A percentile compares a stretch with the other conserved stretches of the same genome.
These are phyloP conservation scores for Lepilemur ruficaudatus DNA, from an alignment of 2,797 vertebrate genomes.

Conservation along the genomic window DNA sequence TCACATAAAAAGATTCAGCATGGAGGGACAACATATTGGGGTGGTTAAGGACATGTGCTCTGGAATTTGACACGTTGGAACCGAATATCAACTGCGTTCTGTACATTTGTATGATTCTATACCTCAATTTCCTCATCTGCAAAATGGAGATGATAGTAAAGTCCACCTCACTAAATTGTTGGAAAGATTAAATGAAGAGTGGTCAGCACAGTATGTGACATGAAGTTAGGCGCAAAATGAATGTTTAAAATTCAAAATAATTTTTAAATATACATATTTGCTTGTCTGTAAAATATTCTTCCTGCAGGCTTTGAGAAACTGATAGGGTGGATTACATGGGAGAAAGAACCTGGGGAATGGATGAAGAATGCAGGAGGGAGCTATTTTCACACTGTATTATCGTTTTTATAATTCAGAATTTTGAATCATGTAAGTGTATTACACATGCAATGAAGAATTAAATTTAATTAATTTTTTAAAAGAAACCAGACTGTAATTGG, in stretches of 20 bases:
- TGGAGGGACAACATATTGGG: background rate
- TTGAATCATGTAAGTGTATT: background rate
- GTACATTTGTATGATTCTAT: background rate
- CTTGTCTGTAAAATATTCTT: background rate
- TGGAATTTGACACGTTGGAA: background rate
- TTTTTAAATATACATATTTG: background rate
- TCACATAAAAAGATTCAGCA: background rate
- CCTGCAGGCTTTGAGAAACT: background rate
- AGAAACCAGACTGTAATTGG: background rate
- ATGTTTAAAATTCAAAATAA: background rate
- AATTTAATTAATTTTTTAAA: background rate
- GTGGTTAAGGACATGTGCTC: background rate
- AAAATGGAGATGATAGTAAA: background rate
- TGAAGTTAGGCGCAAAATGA: background rate
- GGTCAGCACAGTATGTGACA: background rate
- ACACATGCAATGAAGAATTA: background rate
- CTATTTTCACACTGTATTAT: background rate
- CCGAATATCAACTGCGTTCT: background rate
- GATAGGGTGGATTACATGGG: background rate
- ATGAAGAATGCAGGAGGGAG: background rate
- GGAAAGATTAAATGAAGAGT: background rate
- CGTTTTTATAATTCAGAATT: background rate
- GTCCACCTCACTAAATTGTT: background rate
- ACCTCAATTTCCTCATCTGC: background rate
- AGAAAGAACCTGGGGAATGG: background rate